Conservation (phyloP, 1,140 invertebrate genomes). For the Aricia agestis region DNA sequence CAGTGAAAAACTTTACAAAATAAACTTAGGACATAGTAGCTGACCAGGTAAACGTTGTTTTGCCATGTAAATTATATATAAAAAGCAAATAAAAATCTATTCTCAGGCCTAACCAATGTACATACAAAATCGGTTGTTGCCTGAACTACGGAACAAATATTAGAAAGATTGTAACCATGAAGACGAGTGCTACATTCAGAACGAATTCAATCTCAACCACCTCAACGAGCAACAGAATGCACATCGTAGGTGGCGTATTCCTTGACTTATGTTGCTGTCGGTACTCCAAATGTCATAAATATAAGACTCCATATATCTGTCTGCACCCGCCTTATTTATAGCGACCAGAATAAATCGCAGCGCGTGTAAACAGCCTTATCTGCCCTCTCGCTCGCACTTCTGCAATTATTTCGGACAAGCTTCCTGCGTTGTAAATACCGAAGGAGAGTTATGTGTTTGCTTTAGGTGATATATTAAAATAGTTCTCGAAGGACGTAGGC, state of each 20-base stretch:
- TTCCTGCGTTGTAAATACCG: conserved; percentile 24
- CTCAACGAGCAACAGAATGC: too few relatives aligned
- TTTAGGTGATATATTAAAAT: neutral
- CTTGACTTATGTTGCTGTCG: conserved; percentile 33
- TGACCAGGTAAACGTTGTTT: too few relatives aligned
- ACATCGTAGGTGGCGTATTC: conserved; percentile 18
- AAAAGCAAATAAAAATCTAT: too few relatives aligned
- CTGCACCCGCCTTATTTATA: conserved; percentile 60
- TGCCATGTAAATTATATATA: too few relatives aligned
- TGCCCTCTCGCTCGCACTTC: conserved; percentile 15
- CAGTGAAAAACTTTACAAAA: too few relatives aligned
- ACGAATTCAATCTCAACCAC: too few relatives aligned
- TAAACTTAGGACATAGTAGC: too few relatives aligned
- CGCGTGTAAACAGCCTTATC: conserved; percentile 51
- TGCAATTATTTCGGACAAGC: conserved; percentile 22
- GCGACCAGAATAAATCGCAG: conserved; percentile 53
- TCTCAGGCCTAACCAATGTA: too few relatives aligned
- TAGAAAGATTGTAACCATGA: too few relatives aligned
- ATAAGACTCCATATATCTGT: conserved; percentile 63
- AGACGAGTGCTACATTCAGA: neutral
- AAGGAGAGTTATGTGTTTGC: conserved; percentile 20
- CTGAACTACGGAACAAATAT: too few relatives aligned
- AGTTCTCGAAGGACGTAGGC: neutral
- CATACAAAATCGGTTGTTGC: too few relatives aligned
- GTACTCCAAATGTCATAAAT: conserved; percentile 57